These are phyloP conservation scores for Egretta garzetta DNA, from an alignment of 2,113 vertebrate genomes.

Conservation along the genomic window DNA sequence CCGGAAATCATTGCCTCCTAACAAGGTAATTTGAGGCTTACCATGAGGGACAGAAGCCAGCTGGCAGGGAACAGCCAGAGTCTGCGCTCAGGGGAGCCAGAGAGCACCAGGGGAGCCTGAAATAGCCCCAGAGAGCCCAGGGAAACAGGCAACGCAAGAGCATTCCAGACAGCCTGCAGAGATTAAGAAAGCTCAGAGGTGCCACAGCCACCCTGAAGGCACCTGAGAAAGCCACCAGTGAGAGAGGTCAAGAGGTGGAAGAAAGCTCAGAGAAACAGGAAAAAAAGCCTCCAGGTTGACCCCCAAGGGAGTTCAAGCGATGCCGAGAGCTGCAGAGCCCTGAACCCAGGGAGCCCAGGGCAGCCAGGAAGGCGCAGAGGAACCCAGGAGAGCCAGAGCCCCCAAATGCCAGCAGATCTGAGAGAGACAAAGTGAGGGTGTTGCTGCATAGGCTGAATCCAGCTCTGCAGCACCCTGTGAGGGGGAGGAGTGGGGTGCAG, in stretches of 20 bases:
- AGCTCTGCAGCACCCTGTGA: neutral
- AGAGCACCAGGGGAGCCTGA: neutral
- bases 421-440: too few species aligned
- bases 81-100: neutral
- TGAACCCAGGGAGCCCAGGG: too few species aligned
- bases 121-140: neutral
- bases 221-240: neutral
- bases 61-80: neutral
- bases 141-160: neutral
- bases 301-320: too few species aligned
- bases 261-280: neutral
- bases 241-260: neutral
- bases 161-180: neutral
- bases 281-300: neutral
- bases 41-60: neutral
- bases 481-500: neutral
- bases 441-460: too few species aligned
- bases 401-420: fast-evolving
- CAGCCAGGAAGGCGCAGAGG: too few species aligned
- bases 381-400: neutral
- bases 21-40: neutral
- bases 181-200: neutral
- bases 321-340: too few species aligned
- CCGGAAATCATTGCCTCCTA: neutral
- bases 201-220: neutral